Evolutionary conservation across 2,113 vertebrate genomes (phyloP), one percentile per base, ranked within the genome.

Genomic region (Suncus etruscus): DNA sequence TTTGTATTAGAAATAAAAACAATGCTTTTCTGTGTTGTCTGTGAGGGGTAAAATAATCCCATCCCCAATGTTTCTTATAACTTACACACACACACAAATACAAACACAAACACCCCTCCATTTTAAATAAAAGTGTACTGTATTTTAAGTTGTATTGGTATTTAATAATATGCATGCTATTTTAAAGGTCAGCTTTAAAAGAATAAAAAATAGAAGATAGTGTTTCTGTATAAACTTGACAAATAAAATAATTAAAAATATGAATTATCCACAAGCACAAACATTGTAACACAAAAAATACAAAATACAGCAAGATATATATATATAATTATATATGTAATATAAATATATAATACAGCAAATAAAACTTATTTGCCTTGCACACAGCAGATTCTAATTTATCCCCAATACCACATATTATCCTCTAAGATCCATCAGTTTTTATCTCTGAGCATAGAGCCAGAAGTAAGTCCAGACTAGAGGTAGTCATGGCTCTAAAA

Each of bases 171-270:
- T 61, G 6, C 16, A 69, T 74, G 29, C 45, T 11, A 31, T 74
- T 72, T 79, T 47, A 69, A 91, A 72, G 18, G 54, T 72, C 54
- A 48, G 1, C 25, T n/a, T 68, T 48, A 6, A 68, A 72, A 86
- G n/a, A 82, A 93, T 32, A 8, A 72, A 65, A 86, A 6, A 27
- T 27, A 74, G 50, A 93, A 85, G 20, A 16, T 76, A 39, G 85
- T 16, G 8, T 48, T 47, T 15, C 11, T 20, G 6, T 85, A 58
- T 39, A 82, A 25, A 72, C 27, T 88, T 73, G 78, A 84, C 8
- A 29, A 50, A 66, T 73, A 51, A 83, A 73, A 75, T 66, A 68
- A 70, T 58, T 74, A 86, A 79, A 65, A 16, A 48, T 61, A 10
- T 11, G 4, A 4, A 69, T 65, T 45, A 47, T 10, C 14, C 39